Evolutionary conservation across 2,113 vertebrate genomes (phyloP), one percentile per base, ranked within the genome.

Genomic region (Ictidomys tridecemlineatus): DNA sequence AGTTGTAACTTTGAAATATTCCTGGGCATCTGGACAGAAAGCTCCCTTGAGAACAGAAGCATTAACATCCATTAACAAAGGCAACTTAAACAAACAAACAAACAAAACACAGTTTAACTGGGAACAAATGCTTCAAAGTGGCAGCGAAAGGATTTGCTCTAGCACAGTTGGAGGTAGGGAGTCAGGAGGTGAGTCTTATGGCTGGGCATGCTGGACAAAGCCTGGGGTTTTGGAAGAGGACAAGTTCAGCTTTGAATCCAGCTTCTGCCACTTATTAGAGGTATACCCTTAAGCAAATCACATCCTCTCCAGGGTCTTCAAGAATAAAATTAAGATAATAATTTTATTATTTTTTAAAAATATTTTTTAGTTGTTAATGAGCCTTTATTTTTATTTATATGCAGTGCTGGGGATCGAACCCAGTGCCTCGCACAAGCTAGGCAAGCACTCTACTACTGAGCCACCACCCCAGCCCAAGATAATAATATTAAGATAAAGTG

Each of bases 1-100:
- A 76, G 20, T 4, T 32, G 48, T 85, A 79, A 83, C 53, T 94
- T 93, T 91, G 88, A 92, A 94, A 94, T 87, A 34, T 88, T 89
- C 8, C 24, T 39, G 1, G 65, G 65, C 58, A 14, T 89, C 92
- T 69, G 69, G 32, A 90, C 32, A 28, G 89, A 82, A 63, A 93
- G 48, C 61, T 69, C 65, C 45, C 32, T 94, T 70, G 56, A 72
- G 70, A 76, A 76, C 7, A 53, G 76, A 87, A 58, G 39, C 13
- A 85, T 77, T 83, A 51, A 69, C 16, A 34, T 22, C n/a, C 78
- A 78, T 82, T 85, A 84, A 69, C 10, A 70, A 93, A 89, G 79
- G 39, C 56, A 65, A 34, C 73, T 32, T 74, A 39, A 79, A 39
- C 51, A 53, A 53, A 16, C 51, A 53, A 51, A 51, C 3, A 53